Evolutionary conservation across 2,888 invertebrate genomes (phyloP).

Genomic region (Chrysolina oricalcia): DNA sequence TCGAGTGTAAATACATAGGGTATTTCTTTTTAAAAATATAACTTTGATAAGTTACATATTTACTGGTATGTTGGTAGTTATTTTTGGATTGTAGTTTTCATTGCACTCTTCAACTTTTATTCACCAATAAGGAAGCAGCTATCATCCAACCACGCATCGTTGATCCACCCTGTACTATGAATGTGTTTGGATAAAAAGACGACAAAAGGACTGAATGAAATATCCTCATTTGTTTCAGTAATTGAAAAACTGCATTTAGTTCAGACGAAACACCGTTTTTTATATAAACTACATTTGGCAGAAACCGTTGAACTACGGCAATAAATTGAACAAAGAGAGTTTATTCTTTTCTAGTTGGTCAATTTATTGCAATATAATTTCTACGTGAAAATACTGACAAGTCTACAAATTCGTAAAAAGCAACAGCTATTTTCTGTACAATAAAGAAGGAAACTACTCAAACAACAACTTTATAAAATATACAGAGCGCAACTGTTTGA

Average conservation of each 20-base stretch:
- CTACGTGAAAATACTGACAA: slow-evolving; percentile 47
- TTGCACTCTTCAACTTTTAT: too few species aligned
- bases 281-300: slow-evolving; percentile 57
- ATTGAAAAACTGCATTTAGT: neutral
- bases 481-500: neutral
- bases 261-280: slow-evolving; percentile 25
- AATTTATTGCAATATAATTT: slow-evolving; percentile 39
- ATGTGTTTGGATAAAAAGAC: neutral
- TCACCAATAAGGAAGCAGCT: too few species aligned
- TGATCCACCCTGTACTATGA: too few species aligned
- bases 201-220: neutral
- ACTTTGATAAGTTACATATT: too few species aligned
- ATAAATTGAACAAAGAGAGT: slow-evolving; percentile 22
- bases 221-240: neutral
- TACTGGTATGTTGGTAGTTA: too few species aligned
- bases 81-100: too few species aligned
- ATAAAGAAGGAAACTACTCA: slow-evolving; percentile 17
- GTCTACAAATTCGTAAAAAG: slow-evolving; percentile 44
- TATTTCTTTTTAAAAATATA: too few species aligned
- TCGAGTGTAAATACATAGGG: too few species aligned
- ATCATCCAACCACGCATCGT: too few species aligned
- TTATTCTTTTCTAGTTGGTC: slow-evolving; percentile 32
- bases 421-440: slow-evolving; percentile 41
- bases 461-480: slow-evolving; percentile 12
- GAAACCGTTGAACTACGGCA: slow-evolving; percentile 45